Evolutionary conservation across 2,888 invertebrate genomes (phyloP).

Genomic region (Caradrina kadenii): DNA sequence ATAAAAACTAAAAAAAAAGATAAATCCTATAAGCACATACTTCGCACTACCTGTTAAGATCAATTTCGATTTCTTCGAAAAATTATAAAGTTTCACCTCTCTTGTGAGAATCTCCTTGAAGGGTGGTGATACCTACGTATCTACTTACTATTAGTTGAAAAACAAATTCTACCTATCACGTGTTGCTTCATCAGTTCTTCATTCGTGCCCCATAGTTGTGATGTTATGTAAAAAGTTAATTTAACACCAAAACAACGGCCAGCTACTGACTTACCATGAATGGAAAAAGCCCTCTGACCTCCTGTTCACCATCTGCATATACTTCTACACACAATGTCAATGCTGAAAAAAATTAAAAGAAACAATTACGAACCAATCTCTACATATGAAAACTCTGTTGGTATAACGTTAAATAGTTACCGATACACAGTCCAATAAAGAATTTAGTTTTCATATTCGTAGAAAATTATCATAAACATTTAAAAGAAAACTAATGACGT

Average conservation of each 20-base stretch:
- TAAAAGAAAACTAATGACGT: constrained; percentile 71
- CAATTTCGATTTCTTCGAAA: background rate
- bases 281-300: constrained; percentile 76
- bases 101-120: too few relatives aligned
- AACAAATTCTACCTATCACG: background rate
- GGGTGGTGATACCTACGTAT: too few relatives aligned
- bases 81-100: background rate
- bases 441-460: constrained; percentile 77
- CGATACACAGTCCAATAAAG: constrained; percentile 74
- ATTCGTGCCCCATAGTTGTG: background rate
- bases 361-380: constrained; percentile 16
- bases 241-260: constrained; percentile 17
- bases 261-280: constrained; percentile 77
- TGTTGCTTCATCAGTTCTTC: background rate
- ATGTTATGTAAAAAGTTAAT: background rate
- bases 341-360: constrained; percentile 62
- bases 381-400: constrained; percentile 14
- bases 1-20: background rate
- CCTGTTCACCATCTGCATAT: constrained; percentile 73
- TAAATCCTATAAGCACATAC: background rate
- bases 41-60: background rate
- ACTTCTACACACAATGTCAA: constrained; percentile 68
- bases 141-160: background rate
- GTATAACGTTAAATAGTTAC: constrained; percentile 65
- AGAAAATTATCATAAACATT: constrained; percentile 67